Evolutionary conservation across 1,140 invertebrate species (phyloP).

Genomic region (Panulirus ornatus): DNA sequence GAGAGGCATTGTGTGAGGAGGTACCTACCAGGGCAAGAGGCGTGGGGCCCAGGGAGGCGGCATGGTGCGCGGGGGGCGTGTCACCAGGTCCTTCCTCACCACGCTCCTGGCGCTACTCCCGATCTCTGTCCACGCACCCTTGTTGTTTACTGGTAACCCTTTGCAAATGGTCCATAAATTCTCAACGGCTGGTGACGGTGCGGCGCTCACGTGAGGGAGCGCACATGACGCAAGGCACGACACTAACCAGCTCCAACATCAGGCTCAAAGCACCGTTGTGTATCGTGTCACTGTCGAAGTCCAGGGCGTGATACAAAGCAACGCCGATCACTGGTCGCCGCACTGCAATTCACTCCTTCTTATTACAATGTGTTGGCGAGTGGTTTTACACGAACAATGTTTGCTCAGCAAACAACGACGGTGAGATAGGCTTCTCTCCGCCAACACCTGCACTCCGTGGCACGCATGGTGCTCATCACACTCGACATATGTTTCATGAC

Average conservation of each 20-base stretch:
- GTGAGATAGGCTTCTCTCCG: too few relatives aligned
- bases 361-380: too few relatives aligned
- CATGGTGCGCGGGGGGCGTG: not conserved
- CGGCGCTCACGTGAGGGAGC: not conserved
- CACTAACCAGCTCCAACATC: not conserved
- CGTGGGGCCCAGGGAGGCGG: not conserved
- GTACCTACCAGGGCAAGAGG: not conserved
- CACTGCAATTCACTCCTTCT: too few relatives aligned
- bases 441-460: too few relatives aligned
- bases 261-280: too few relatives aligned
- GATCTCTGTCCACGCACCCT: not conserved
- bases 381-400: too few relatives aligned
- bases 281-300: too few relatives aligned
- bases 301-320: too few relatives aligned
- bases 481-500: too few relatives aligned
- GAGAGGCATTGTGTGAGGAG: not conserved
- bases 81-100: not conserved
- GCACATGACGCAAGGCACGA: not conserved
- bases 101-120: not conserved
- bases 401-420: too few relatives aligned
- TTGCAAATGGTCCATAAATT: not conserved
- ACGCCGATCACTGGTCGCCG: too few relatives aligned
- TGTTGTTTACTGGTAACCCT: not conserved
- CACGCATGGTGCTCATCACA: too few relatives aligned
- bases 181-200: not conserved